phyloP scores from a whole-genome alignment of 1,140 invertebrate genomes.

The Metaphire vulgaris region DNA sequence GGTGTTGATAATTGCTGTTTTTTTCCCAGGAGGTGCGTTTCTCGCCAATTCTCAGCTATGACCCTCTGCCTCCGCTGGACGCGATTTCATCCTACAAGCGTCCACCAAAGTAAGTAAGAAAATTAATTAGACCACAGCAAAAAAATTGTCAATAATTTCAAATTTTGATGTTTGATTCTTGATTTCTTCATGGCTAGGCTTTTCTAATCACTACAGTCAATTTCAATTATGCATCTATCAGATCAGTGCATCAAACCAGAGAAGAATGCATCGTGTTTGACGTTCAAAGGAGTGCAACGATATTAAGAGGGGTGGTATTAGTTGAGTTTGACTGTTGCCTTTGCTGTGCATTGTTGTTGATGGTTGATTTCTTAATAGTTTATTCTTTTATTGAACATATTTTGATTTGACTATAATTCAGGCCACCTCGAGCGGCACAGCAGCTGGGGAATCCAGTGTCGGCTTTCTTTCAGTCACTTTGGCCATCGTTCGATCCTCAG shows the following conservation, averaged over 20 bases:
- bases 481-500: slow-evolving; percentile 8
- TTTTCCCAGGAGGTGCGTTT: slow-evolving; percentile 55
- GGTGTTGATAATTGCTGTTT: slow-evolving; percentile 28
- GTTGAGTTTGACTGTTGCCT: no score
- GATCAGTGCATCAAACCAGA: no score
- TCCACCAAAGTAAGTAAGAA: slow-evolving; percentile 47
- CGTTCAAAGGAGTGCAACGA: no score
- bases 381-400: not conserved
- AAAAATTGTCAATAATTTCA: no score
- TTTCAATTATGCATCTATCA: no score
- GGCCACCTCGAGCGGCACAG: not conserved
- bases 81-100: slow-evolving; percentile 66
- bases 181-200: no score
- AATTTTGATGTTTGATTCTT: no score
- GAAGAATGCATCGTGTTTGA: no score
- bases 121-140: not conserved
- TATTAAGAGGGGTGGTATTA: no score
- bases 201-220: no score
- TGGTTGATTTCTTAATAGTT: not conserved
- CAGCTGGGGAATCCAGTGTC: not conserved
- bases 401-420: no score
- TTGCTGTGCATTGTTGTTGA: no score
- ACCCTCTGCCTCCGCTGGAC: slow-evolving; percentile 72
- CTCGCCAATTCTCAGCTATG: slow-evolving; percentile 67
- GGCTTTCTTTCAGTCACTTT: slow-evolving; percentile 12